Conservation (phyloP, 2,888 invertebrate species). For the Anorthoa munda region DNA sequence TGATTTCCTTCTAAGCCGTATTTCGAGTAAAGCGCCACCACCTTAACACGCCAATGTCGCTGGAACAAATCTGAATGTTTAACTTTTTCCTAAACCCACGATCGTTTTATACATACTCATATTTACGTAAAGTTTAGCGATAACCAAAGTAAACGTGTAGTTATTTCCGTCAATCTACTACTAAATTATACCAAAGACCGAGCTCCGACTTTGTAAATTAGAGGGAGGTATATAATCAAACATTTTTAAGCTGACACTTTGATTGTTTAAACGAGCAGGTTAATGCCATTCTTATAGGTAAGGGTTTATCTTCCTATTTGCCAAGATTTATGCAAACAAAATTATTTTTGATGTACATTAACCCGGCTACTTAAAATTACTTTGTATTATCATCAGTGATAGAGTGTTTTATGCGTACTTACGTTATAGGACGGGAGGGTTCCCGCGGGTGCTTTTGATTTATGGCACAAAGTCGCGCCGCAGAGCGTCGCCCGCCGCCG, state of each 20-base stretch:
- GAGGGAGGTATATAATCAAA: not conserved
- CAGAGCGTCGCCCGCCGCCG: slow-evolving; percentile 70
- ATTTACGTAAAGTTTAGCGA: not conserved
- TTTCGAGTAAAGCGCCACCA: slow-evolving; percentile 85
- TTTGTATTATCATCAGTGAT: slow-evolving; percentile 75
- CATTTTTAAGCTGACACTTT: not conserved
- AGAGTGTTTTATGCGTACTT: slow-evolving; percentile 79
- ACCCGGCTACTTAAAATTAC: slow-evolving; percentile 63
- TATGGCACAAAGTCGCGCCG: slow-evolving; percentile 85
- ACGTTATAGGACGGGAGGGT: slow-evolving; percentile 79
- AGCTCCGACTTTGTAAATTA: not conserved
- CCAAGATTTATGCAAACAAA: slow-evolving; percentile 40
- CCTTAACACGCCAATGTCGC: slow-evolving; percentile 86
- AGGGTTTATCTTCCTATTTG: not conserved
- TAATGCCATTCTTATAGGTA: not conserved
- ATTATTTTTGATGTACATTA: slow-evolving; percentile 64
- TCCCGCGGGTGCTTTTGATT: slow-evolving; percentile 88
- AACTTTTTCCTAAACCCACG: slow-evolving; percentile 67
- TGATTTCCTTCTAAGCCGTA: slow-evolving; percentile 89
- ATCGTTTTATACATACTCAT: slow-evolving; percentile 11
- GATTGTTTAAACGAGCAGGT: not conserved
- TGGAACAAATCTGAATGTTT: slow-evolving; percentile 79
- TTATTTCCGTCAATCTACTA: not conserved
- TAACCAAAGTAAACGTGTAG: not conserved
- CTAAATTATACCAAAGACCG: not conserved